Conservation (phyloP, 2,797 vertebrate genomes). For the Falco peregrinus region DNA sequence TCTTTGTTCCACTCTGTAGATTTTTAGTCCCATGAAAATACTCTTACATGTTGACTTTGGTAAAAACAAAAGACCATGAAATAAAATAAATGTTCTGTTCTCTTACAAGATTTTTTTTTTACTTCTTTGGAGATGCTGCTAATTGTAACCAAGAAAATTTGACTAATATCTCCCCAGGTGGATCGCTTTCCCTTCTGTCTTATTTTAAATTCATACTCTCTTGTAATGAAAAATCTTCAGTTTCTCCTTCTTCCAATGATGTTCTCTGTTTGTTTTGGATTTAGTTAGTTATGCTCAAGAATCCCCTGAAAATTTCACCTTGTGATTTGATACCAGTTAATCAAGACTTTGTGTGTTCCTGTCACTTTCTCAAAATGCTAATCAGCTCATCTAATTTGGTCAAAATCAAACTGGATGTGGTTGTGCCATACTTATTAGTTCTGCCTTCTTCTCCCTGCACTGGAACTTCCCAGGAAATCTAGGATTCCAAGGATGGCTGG, state of each 20-base stretch:
- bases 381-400: neutral
- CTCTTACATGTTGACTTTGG: neutral
- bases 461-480: neutral
- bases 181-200: neutral
- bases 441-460: neutral
- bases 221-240: neutral
- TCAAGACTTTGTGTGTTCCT: neutral
- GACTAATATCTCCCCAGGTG: neutral
- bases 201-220: neutral
- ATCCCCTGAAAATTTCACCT: neutral
- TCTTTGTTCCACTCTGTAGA: neutral
- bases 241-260: neutral
- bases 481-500: neutral
- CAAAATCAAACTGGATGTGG: neutral
- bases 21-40: neutral
- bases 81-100: neutral
- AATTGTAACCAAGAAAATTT: neutral
- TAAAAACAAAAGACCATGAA: neutral
- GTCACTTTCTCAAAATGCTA: neutral
- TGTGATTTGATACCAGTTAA: neutral
- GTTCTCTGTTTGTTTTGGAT: neutral
- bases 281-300: neutral
- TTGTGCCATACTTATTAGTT: neutral
- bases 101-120: neutral
- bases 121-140: neutral